Percentiles rank a stretch among this genome's conserved stretches.
Evolutionary conservation across 2,797 vertebrate species (phyloP).

Genomic region (Pseudotriccus pelzelni): DNA sequence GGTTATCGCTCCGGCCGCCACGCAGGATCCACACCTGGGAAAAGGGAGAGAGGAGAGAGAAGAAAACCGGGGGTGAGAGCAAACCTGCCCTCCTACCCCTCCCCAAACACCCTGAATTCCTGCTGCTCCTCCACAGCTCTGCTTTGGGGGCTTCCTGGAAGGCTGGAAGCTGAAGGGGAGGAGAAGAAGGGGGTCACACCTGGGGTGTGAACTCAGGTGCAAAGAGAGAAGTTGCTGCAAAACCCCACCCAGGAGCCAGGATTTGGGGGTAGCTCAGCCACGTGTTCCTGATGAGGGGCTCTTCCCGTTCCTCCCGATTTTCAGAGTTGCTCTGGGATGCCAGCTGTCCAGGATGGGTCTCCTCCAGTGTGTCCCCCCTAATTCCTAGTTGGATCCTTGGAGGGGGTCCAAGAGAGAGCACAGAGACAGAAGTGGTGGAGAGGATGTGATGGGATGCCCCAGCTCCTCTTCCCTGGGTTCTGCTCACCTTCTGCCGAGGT

Average conservation of each 20-base stretch:
- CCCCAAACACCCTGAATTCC: fast-evolving
- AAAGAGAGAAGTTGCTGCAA: not conserved
- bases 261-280: not conserved
- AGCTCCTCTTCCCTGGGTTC: not conserved
- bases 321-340: not conserved
- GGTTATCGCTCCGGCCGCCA: not conserved
- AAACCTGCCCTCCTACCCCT: not conserved
- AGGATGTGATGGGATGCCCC: fast-evolving
- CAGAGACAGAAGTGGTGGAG: fast-evolving
- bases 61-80: fast-evolving
- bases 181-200: not conserved
- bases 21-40: not conserved
- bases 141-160: not conserved
- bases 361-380: not conserved
- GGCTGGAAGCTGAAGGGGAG: not conserved
- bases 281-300: fast-evolving
- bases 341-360: not conserved
- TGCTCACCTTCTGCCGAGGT: not conserved
- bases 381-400: fast-evolving
- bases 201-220: not conserved
- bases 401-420: not conserved
- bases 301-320: fast-evolving
- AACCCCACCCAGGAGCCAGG: not conserved
- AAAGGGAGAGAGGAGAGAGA: not conserved
- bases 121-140: not conserved